Evolutionary conservation across 2,797 vertebrate species (phyloP), one percentile per base, ranked within the genome.

Genomic region (Pangasius krempfi): DNA sequence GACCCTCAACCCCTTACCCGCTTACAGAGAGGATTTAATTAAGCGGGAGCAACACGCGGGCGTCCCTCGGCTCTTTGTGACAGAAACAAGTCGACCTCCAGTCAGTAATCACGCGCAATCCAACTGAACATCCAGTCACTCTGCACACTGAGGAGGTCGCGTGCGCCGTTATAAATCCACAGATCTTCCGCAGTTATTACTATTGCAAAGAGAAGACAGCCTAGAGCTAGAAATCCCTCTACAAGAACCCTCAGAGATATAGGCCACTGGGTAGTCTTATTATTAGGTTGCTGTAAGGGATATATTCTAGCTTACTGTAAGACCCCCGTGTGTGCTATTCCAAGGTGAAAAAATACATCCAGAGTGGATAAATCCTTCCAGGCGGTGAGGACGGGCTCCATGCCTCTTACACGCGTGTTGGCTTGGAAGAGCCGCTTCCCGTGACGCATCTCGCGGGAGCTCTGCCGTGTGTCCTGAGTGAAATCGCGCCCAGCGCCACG

Each of bases 401-500:
- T 73, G 52, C 66, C 76, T 58, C 60, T 64, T 27, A 30, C 84
- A 47, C 86, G 89, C 62, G 89, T 58, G 78, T 73, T 80, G 64
- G 89, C 82, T 33, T 66, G 66, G 20, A 84, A 66, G 60, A 84
- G 76, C 50, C 70, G 91, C 85, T 85, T 89, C 73, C 85, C 70
- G 84, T 86, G 83, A 89, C 87, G 88, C 90, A 92, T 85, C 83
- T 84, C 83, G 64, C 83, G 62, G 1, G 44, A 84, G 81, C 40
- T 30, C 40, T 20, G 16, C 62, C 5, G 60, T 40, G 56, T 62
- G 80, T 62, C 88, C 86, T 83, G 80, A 60, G 73, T 89, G 58
- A 84, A 79, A 92, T 85, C 90, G 81, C 88, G 85, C 66, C 76
- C 89, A 81, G 80, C 87, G 80, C 85, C 62, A 84, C 80, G 70